Base-by-base conservation (phyloP, 2,888 invertebrate genomes). In the Caradrina clavipalpis region DNA sequence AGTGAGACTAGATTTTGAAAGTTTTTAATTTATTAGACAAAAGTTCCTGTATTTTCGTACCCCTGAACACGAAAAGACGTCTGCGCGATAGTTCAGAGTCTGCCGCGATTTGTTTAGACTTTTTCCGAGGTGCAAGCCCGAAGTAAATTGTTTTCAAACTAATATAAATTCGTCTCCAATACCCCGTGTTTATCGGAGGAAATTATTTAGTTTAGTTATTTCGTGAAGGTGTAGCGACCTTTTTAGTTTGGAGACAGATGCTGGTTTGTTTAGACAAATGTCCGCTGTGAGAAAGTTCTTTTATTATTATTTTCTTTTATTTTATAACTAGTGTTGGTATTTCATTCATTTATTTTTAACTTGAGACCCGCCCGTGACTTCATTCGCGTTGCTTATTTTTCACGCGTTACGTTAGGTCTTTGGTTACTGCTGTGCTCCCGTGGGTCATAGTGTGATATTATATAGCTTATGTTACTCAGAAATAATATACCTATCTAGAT, bases 111-210 rank as follows among this genome's bases (percentile, higher is more conserved):
- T 89, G 87, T 87, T 88, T 89, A 88, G 86, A 88, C 84, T 88
- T 89, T 88, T 89, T 89, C 88, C 80, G 56, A 89, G 90, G 85
- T 88, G 88, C 87, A 84, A 86, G 83, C 83, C 84, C 78, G 58
- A 76, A 82, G 85, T 82, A 87, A 89, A 90, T 90, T 89, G 88
- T 90, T 90, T 88, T 69, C 70, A 75, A 88, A 89, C 85, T 90
- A 86, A 88, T 88, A 89, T 86, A 87, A 88, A 87, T 86, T 87
- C 85, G 83, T 85, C 77, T 73, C 73, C 84, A 79, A 83, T 83
- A 72, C 82, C 77, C 76, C 69, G 80, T 84, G 86, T 86, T 86
- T 84, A 76, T 79, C 72, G 70, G 56, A 56, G 76, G 69, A 85
- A 85, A 84, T 84, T 83, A 84, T 85, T 84, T 83, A 82, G 73